Percentiles rank a stretch among this genome's conserved stretches.
Conservation (phyloP, 92 coral and sea anemone genomes). For the Paragorgia papillata region DNA sequence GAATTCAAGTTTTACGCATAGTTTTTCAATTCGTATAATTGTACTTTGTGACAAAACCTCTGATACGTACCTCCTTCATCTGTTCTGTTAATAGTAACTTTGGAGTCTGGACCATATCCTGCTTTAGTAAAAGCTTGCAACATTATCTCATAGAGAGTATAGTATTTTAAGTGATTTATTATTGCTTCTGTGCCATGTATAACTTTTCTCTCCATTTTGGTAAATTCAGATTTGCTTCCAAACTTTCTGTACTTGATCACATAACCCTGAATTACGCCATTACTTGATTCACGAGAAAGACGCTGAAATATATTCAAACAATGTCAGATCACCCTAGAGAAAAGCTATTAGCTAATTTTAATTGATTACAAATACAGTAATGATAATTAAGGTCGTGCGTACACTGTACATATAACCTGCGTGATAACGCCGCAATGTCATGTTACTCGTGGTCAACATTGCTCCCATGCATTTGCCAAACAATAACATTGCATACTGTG, state of each 20-base stretch:
- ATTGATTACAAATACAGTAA: too few species aligned
- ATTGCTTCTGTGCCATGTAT: constrained; percentile 63
- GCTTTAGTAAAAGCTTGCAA: constrained; percentile 90
- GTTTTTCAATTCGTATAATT: too few species aligned
- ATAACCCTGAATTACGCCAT: constrained; percentile 84
- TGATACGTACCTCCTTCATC: constrained; percentile 83
- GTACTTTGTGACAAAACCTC: too few species aligned
- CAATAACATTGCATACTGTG: too few species aligned
- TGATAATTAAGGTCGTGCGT: too few species aligned
- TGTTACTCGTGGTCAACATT: too few species aligned
- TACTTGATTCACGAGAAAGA: constrained; percentile 66
- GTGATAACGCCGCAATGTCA: too few species aligned
- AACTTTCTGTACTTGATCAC: constrained; percentile 61
- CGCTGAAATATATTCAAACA: constrained; percentile 50
- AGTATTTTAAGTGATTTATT: constrained; percentile 61
- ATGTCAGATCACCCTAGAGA: not conserved
- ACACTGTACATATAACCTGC: too few species aligned
- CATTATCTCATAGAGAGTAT: constrained; percentile 63
- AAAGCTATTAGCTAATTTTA: too few species aligned
- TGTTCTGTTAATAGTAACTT: constrained; percentile 41
- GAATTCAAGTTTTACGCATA: too few species aligned
- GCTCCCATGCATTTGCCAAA: too few species aligned
- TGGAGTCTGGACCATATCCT: constrained; percentile 73
- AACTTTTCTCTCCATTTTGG: constrained; percentile 62
- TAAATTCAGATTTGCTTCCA: constrained; percentile 54